Percentiles rank a stretch among this genome's conserved stretches.
These are phyloP conservation scores for Leptothorax acervorum DNA, from an alignment of 2,888 invertebrate species.

Conservation along the genomic window DNA sequence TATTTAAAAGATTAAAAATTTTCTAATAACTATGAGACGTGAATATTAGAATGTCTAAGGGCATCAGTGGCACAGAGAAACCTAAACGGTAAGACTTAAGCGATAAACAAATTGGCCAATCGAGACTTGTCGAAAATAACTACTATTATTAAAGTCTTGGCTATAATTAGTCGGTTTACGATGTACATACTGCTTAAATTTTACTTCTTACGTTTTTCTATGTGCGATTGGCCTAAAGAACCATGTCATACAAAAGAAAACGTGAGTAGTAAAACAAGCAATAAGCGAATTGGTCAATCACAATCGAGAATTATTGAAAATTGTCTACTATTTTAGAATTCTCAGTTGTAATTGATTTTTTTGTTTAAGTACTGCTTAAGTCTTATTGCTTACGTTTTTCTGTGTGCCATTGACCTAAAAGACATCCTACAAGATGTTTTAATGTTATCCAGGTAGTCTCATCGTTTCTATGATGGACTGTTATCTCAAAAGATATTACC, in stretches of 20 bases:
- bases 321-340: neutral
- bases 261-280: neutral
- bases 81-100: neutral
- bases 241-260: no score
- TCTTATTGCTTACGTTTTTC: neutral
- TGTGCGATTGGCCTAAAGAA: neutral
- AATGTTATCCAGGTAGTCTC: neutral
- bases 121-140: neutral
- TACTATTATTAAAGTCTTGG: neutral
- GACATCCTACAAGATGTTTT: neutral
- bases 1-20: neutral
- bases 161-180: neutral
- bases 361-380: neutral
- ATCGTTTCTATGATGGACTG: neutral
- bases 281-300: neutral
- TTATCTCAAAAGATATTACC: neutral
- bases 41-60: no score
- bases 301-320: neutral
- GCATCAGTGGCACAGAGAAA: no score
- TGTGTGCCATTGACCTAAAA: neutral
- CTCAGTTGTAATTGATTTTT: neutral
- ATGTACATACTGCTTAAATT: neutral
- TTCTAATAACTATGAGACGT: neutral
- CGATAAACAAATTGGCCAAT: neutral
- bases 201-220: neutral